These are phyloP conservation scores for Leguminivora glycinivorella DNA, from an alignment of 1,140 invertebrate genomes.

Conservation along the genomic window DNA sequence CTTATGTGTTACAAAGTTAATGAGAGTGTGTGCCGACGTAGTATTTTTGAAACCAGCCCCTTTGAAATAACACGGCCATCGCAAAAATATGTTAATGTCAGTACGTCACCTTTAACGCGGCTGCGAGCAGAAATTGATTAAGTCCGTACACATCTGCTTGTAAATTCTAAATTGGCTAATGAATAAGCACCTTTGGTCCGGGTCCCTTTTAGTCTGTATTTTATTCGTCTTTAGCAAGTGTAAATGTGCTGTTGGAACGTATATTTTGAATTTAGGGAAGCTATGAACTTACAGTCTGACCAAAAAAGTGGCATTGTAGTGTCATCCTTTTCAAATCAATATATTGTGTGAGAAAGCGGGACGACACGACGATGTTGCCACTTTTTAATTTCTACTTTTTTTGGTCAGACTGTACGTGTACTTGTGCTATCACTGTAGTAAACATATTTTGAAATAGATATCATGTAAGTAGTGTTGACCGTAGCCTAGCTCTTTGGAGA, in stretches of 20 bases:
- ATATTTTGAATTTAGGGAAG: too few species aligned
- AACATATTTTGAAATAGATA: too few species aligned
- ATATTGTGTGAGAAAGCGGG: too few species aligned
- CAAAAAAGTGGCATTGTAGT: too few species aligned
- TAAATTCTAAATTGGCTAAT: conserved; percentile 27
- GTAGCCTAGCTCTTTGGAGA: too few species aligned
- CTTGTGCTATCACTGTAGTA: too few species aligned
- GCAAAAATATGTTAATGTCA: conserved; percentile 67
- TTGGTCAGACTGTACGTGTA: too few species aligned
- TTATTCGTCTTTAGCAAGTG: neutral
- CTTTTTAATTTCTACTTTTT: too few species aligned
- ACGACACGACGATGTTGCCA: too few species aligned
- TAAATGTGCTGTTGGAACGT: neutral
- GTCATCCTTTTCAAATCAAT: too few species aligned
- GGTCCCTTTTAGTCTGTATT: conserved; percentile 1
- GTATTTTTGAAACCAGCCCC: conserved; percentile 69
- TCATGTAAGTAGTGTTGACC: too few species aligned
- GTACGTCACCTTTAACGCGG: conserved; percentile 53
- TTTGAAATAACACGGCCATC: conserved; percentile 56
- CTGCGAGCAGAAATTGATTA: conserved; percentile 51
- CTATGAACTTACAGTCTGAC: too few species aligned
- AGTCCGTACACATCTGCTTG: conserved; percentile 31
- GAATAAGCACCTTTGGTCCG: conserved; percentile 11
- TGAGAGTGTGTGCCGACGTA: conserved; percentile 58
- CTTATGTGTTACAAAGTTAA: conserved; percentile 71